Conservation (phyloP, 1,140 invertebrate genomes). For the Drosophila punjabiensis region DNA sequence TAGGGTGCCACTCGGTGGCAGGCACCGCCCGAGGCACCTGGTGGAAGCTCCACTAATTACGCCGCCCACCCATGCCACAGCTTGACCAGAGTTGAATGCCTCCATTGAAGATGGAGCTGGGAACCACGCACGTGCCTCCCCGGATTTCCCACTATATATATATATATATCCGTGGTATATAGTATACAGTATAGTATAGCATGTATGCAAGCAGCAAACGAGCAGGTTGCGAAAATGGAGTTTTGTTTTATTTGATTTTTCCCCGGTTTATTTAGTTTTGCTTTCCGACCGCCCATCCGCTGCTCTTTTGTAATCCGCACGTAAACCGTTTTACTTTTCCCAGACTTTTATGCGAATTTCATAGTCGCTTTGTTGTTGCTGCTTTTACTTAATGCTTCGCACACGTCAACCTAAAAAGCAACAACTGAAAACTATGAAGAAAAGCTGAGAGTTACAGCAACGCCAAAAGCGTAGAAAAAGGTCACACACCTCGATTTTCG, state of each 20-base stretch:
- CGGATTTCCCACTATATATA: slow-evolving; percentile 19
- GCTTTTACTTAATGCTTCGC: slow-evolving; percentile 75
- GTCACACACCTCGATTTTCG: slow-evolving; percentile 69
- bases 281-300: slow-evolving; percentile 31
- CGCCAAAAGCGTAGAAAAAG: slow-evolving; percentile 50
- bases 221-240: slow-evolving; percentile 49
- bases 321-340: slow-evolving; percentile 70
- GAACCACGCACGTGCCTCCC: slow-evolving; percentile 65
- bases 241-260: slow-evolving; percentile 48
- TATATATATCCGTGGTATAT: background rate
- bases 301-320: slow-evolving; percentile 62
- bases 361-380: slow-evolving; percentile 39
- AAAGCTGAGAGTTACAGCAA: slow-evolving; percentile 34
- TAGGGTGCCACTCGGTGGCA: slow-evolving; percentile 71
- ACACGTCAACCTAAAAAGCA: slow-evolving; percentile 67
- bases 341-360: slow-evolving; percentile 73
- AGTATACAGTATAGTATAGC: background rate
- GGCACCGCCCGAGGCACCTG: slow-evolving; percentile 44
- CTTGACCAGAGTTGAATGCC: slow-evolving; percentile 60
- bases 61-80: slow-evolving; percentile 46
- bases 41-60: slow-evolving; percentile 58
- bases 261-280: slow-evolving; percentile 39
- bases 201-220: background rate
- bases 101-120: slow-evolving; percentile 2
- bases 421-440: slow-evolving; percentile 29